Percentiles rank a stretch among this genome's conserved stretches.
These are phyloP conservation scores for Scaptomyza cyrtandrae DNA, from an alignment of 2,888 invertebrate species.

Conservation along the genomic window DNA sequence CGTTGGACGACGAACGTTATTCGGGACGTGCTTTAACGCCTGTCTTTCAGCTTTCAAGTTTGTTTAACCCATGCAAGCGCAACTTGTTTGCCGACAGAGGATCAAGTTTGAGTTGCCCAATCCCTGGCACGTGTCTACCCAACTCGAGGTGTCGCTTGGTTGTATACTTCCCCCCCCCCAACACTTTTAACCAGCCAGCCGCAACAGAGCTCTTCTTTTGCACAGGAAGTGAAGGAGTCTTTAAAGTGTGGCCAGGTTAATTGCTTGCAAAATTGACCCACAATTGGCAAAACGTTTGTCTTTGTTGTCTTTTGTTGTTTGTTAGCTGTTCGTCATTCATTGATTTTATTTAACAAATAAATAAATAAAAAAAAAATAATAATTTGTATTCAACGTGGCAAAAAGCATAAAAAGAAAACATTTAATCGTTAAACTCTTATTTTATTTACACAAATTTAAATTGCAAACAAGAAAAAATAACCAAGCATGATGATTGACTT, in stretches of 20 bases:
- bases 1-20: slow-evolving; percentile 35
- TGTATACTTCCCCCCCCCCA: background rate
- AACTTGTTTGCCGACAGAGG: slow-evolving; percentile 63
- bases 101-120: slow-evolving; percentile 61
- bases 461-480: slow-evolving; percentile 5
- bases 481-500: background rate
- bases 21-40: slow-evolving; percentile 73
- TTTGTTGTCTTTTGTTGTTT: background rate
- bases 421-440: slow-evolving; percentile 4
- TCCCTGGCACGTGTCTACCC: slow-evolving; percentile 62
- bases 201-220: background rate
- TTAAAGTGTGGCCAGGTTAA: slow-evolving; percentile 59
- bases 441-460: slow-evolving; percentile 26
- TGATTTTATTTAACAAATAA: slow-evolving; percentile 64
- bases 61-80: slow-evolving; percentile 70
- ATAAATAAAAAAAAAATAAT: slow-evolving; percentile 35
- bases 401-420: slow-evolving; percentile 5
- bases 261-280: slow-evolving; percentile 68
- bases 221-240: slow-evolving; percentile 1
- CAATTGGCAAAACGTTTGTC: slow-evolving; percentile 33
- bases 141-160: slow-evolving; percentile 28
- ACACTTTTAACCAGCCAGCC: background rate
- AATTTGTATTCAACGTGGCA: slow-evolving; percentile 3
- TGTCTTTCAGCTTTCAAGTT: slow-evolving; percentile 75
- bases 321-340: slow-evolving; percentile 11